phyloP scores from a whole-genome alignment of 2,113 vertebrate genomes.

The Cryptoleucopteryx plumbea region DNA sequence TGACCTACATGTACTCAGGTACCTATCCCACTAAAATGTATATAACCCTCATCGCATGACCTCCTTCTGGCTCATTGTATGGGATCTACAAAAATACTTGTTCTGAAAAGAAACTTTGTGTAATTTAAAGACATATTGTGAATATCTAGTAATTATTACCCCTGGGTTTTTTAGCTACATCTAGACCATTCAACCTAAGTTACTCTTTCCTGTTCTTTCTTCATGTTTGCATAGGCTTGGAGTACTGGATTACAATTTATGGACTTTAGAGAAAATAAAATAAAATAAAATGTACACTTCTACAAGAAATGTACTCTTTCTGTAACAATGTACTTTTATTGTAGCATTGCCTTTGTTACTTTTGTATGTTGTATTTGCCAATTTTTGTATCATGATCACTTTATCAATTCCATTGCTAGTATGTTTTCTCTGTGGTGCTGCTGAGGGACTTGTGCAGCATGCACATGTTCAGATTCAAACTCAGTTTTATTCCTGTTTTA shows the following conservation, averaged over 20 bases:
- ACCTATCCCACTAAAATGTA: background rate
- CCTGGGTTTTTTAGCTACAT: rapidly evolving
- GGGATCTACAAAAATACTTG: background rate
- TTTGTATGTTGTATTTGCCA: background rate
- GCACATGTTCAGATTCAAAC: background rate
- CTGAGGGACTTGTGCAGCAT: background rate
- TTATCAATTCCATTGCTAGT: background rate
- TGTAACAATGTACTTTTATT: background rate
- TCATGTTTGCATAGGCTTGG: background rate
- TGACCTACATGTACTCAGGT: background rate
- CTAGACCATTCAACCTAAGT: background rate
- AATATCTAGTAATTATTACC: background rate
- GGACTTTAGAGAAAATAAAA: background rate
- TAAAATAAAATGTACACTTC: background rate
- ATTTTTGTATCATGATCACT: background rate
- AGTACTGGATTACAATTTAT: background rate
- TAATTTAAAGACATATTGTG: background rate
- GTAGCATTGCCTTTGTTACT: background rate
- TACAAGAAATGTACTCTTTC: background rate
- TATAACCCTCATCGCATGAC: background rate
- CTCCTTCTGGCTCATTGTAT: background rate
- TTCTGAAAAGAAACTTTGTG: background rate
- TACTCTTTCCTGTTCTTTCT: background rate
- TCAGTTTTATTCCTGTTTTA: background rate
- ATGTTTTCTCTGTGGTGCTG: background rate